phyloP scores from a whole-genome alignment of 2,797 vertebrate genomes.

The Numenius phaeopus region DNA sequence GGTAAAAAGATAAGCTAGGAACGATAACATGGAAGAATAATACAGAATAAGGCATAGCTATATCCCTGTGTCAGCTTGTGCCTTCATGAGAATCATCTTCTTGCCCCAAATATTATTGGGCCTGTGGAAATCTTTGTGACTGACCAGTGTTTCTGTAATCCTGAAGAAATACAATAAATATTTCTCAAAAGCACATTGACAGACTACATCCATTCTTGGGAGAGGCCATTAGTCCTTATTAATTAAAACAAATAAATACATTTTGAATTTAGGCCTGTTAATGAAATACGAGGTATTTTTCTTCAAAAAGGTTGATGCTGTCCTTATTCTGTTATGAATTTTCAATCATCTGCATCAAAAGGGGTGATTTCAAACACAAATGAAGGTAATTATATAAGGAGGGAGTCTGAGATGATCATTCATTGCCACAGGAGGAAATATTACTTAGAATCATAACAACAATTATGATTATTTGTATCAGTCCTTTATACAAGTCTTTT shows the following conservation, averaged over 20 bases:
- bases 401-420: neutral
- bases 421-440: neutral
- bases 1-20: neutral
- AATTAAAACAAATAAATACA: neutral
- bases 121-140: neutral
- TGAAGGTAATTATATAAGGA: neutral
- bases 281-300: rapidly evolving
- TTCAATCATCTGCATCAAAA: neutral
- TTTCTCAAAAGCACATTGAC: neutral
- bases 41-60: neutral
- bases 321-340: neutral
- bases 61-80: neutral
- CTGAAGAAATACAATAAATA: neutral
- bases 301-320: neutral
- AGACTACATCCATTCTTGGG: neutral
- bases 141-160: neutral
- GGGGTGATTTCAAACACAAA: neutral
- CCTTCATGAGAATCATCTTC: neutral
- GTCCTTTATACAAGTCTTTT: neutral
- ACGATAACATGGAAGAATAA: neutral
- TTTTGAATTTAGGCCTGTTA: neutral
- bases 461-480: neutral
- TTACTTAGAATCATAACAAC: neutral
- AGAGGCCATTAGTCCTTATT: neutral
- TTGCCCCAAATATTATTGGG: neutral